Base-by-base conservation (phyloP, 2,113 vertebrate genomes). In the Brachirus orientalis region DNA sequence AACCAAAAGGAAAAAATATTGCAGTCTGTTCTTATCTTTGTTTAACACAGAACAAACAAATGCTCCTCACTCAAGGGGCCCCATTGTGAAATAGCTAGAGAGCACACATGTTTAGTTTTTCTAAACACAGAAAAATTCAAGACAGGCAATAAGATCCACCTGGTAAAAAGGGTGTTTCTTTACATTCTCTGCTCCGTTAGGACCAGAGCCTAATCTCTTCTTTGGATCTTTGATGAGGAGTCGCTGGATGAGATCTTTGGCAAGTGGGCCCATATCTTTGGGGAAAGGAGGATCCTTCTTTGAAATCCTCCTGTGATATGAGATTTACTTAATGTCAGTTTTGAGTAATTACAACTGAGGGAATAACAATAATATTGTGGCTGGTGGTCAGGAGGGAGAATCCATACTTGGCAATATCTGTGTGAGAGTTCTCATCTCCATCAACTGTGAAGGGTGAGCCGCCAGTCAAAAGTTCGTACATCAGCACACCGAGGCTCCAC, bases 371-470 rank as follows among this genome's bases (percentile, higher is more conserved):
- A 53, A 56, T 56, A 17, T 10, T 50, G 41, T 18, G 18, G 51
- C 36, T 8, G 35, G n/a, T 9, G 12, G 60, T 48, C 45, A 16
- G 40, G 48, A 17, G 40, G 48, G 64, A 33, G 18, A 48, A 68
- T 69, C 14, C 92, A 92, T 94, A 98, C 98, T 94, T 96, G 60
- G 97, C 97, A 76, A 99, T 98, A 77, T 98, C 97, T 51, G 96
- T 94, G 90, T 99, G 98, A 1, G 96, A 97, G 91, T 99, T 99
- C 88, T 96, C 95, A 70, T 98, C 93, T 70, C 97, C 98, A 36
- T 99, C 97, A 0, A 99, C 97, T 56, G 98, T 99, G 89, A 99
- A 99, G 59, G 98, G 98, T 8, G 98, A 99, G 2, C 97, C 97
- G 79, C 98, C 97, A 5, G 97, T 99, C 86, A 99, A 72, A 45